phyloP scores from a whole-genome alignment of 2,888 invertebrate species.

The Nomada flava region DNA sequence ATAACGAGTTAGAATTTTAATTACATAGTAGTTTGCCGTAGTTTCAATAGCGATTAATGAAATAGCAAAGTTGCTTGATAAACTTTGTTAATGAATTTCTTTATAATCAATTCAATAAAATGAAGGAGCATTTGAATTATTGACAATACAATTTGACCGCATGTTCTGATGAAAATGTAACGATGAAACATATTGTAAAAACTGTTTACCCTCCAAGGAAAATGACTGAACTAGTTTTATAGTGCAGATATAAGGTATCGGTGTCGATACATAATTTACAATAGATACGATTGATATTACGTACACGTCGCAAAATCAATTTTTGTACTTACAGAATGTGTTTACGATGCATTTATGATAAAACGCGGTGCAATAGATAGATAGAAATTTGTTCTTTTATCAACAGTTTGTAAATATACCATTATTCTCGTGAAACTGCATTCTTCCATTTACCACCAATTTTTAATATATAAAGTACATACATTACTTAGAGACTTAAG shows the following conservation, averaged over 20 bases:
- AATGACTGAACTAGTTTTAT: slow-evolving; percentile 51
- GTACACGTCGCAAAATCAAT: slow-evolving; percentile 4
- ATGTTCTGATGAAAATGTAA: not conserved
- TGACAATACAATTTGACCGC: not conserved
- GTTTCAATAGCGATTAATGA: not conserved
- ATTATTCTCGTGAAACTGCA: slow-evolving; percentile 12
- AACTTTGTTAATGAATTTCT: no score
- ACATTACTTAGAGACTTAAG: not conserved
- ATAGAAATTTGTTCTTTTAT: slow-evolving; percentile 21
- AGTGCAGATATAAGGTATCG: slow-evolving; percentile 14
- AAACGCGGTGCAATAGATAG: slow-evolving; percentile 49
- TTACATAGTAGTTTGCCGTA: not conserved
- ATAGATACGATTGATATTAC: slow-evolving; percentile 21
- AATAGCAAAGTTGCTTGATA: not conserved
- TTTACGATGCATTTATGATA: slow-evolving; percentile 17
- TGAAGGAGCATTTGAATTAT: slow-evolving; percentile 6
- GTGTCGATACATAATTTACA: slow-evolving; percentile 17
- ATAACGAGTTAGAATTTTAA: not conserved
- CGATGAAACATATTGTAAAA: not conserved
- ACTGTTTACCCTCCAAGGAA: not conserved
- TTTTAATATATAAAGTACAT: slow-evolving; percentile 2
- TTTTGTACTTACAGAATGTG: slow-evolving; percentile 39
- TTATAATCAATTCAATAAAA: not conserved
- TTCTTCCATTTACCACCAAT: not conserved
- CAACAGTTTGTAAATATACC: slow-evolving; percentile 38